These are phyloP conservation scores for Tupiocoris notatus DNA, from an alignment of 2,888 invertebrate species.

Conservation along the genomic window DNA sequence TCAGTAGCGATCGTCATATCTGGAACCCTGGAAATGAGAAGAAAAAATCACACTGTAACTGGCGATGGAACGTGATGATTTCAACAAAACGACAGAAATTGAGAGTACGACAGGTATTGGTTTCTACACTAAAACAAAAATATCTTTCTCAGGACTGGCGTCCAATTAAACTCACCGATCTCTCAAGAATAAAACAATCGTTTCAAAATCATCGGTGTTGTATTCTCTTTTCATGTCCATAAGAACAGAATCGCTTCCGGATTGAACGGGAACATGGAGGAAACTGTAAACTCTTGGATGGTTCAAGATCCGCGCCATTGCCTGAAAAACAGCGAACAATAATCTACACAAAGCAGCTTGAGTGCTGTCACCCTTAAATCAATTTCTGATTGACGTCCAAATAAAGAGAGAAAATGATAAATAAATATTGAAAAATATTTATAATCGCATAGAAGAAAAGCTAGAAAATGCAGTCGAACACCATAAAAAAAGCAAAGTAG, in stretches of 20 bases:
- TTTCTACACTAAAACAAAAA: too few relatives aligned
- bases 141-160: too few relatives aligned
- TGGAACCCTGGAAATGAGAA: slow-evolving; percentile 62
- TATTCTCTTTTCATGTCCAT: slow-evolving; percentile 97
- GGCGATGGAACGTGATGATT: not conserved
- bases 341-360: not conserved
- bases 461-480: too few relatives aligned
- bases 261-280: slow-evolving; percentile 96
- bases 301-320: slow-evolving; percentile 41
- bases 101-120: too few relatives aligned
- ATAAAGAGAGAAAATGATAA: too few relatives aligned
- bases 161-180: slow-evolving; percentile 13
- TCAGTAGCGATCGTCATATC: slow-evolving; percentile 95
- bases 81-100: slow-evolving; percentile 7
- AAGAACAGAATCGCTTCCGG: slow-evolving; percentile 92
- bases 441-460: too few relatives aligned
- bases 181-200: slow-evolving; percentile 79
- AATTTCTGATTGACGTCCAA: too few relatives aligned
- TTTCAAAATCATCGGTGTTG: slow-evolving; percentile 80
- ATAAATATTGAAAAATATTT: too few relatives aligned
- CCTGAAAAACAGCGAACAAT: too few relatives aligned
- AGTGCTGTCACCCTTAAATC: not conserved
- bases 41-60: not conserved
- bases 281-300: slow-evolving; percentile 61
- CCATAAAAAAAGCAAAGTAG: too few relatives aligned